Base-by-base conservation (phyloP, 2,797 vertebrate genomes). In the Hylomyscus alleni region DNA sequence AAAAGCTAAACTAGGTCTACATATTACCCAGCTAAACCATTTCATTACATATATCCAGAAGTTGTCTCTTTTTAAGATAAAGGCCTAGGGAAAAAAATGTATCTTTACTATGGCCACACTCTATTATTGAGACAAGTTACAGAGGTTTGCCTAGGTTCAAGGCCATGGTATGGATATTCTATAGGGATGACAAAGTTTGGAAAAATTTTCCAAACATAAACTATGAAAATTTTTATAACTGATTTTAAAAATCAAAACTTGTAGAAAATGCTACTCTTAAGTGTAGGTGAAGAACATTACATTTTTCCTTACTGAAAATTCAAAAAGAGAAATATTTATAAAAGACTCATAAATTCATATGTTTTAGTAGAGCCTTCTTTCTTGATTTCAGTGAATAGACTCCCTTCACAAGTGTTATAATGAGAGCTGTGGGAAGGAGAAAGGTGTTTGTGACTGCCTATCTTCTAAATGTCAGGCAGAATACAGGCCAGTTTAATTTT, bases 341-440 rank as follows among this genome's bases (percentile, higher is more conserved):
- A 80, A 87, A 92, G 13, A 76, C 6, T 2, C 52, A 65, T 86
- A 24, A 47, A 89, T 26, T 69, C 62, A 15, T 14, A 54, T 52
- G 26, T 93, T 93, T 75, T 77, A 40, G n/a, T 34, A 54, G 73
- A 67, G 76, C 24, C 29, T 93, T 95, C 67, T 56, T 85, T 86
- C 17, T 14, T 69, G 34, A 34, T 72, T 86, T 52, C 13, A 15
- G 6, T 13, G 26, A 15, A 7, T 8, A 50, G 24, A 72, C 29
- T 73, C 7, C 15, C 85, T 54, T 73, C n/a, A 26, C 3, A 56
- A n/a, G n/a, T 13, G 15, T 69, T 73, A 34, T 4, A 29, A 3
- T 5, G 83, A 29, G n/a, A 26, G 54, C 1, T 60, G 75, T 72
- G 9, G 20, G 22, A 20, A 40, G 50, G 69, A 52, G 1, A 52